Base-by-base conservation (phyloP, 35 echinoderm and acorn worm genomes). In the Apostichopus parvimensis region DNA sequence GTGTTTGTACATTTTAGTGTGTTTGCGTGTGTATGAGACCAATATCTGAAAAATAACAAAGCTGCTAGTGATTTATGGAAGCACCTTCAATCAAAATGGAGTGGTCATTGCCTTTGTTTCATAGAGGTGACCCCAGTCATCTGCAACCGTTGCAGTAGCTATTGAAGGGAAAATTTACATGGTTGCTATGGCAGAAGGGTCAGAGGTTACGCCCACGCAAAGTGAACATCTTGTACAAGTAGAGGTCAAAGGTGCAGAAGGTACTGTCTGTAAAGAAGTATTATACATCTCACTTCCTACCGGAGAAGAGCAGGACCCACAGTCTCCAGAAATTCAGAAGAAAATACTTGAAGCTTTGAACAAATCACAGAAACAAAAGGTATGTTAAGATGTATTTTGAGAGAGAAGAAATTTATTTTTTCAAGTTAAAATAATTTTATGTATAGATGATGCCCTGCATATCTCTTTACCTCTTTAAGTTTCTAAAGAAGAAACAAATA, bases 181-280 rank as follows among this genome's bases (percentile, higher is more conserved):
- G 71, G 71, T 75, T 75, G 71, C 71, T 75, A 75, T 75, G 71
- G 71, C 71, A 75, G 71, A 75, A 75, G n/a, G n/a, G 12, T 75
- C 71, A 20, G 71, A 75, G 15, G 71, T 20, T 75, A 75, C 17
- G 14, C 71, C 71, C 21, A 18, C 71, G n/a, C 14, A 75, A 75
- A 75, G 71, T 22, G 14, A 75, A 18, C 71, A 75, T 20, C 71
- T 75, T 75, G 71, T 75, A 75, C 71, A 75, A 75, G 71, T 75
- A 75, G 71, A 75, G 71, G 71, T 75, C 71, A 75, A 22, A 7
- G 71, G 15, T n/a, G 71, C 21, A 20, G 71, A 18, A 75, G 71
- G 20, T 75, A 7, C 17, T 14, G 12, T 75, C 11, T 18, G 71
- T 22, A 75, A 75, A 18, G 71, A 75, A 20, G 71, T 75, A 18